These are phyloP conservation scores for Albula glossodonta DNA, from an alignment of 2,113 vertebrate genomes.

Conservation along the genomic window DNA sequence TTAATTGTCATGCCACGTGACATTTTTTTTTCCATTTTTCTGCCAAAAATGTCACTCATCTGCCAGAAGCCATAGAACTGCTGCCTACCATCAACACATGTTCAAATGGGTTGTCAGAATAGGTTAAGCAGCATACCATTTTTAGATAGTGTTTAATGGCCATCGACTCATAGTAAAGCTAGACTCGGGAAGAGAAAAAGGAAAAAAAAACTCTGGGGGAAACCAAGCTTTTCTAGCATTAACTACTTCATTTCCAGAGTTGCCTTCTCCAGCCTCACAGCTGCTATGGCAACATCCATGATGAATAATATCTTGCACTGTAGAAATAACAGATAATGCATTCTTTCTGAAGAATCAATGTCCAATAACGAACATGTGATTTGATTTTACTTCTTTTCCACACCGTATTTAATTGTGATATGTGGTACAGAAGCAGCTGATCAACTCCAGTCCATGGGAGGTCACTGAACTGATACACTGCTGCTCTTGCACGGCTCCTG, in stretches of 20 bases:
- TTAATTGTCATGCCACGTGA: background rate
- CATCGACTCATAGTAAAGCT: constrained; percentile 38
- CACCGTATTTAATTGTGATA: background rate
- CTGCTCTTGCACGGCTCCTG: background rate
- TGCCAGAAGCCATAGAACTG: background rate
- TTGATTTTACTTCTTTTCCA: background rate
- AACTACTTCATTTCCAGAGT: constrained; percentile 40
- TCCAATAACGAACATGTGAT: background rate
- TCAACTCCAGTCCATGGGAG: background rate
- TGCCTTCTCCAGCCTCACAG: constrained; percentile 27
- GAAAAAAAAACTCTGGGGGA: constrained; percentile 37
- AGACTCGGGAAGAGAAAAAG: constrained; percentile 25
- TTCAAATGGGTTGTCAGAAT: constrained; percentile 40
- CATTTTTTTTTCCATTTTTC: background rate
- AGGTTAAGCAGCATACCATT: constrained; percentile 34
- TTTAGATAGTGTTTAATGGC: constrained; percentile 33
- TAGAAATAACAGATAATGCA: constrained; percentile 12
- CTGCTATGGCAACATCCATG: constrained; percentile 52
- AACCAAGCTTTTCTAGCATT: constrained; percentile 49
- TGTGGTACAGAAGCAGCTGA: background rate
- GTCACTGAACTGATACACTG: background rate
- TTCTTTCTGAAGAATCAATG: background rate
- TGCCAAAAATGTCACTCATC: constrained; percentile 1
- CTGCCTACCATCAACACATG: constrained; percentile 52
- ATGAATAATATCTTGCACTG: constrained; percentile 44